phyloP scores from a whole-genome alignment of 2,113 vertebrate species.

The Fulmarus glacialis region DNA sequence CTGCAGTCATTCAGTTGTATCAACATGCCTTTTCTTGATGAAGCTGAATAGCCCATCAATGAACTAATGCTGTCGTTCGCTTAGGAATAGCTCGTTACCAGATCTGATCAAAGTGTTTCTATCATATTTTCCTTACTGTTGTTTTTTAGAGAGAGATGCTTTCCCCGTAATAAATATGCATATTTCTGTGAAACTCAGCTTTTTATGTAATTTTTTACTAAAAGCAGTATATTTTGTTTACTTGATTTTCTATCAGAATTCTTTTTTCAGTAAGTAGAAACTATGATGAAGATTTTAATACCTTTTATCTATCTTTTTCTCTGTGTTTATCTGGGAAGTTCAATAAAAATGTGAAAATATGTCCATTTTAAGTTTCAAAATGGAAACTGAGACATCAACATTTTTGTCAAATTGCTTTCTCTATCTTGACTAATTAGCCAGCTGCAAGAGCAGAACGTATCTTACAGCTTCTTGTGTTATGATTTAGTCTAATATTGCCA shows the following conservation, averaged over 20 bases:
- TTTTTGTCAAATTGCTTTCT: not conserved
- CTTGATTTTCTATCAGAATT: not conserved
- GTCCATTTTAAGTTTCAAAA: not conserved
- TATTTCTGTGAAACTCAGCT: not conserved
- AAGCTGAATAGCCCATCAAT: not conserved
- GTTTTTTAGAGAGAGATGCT: not conserved
- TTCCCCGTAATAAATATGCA: accelerated
- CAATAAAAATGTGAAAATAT: not conserved
- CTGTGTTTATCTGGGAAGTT: not conserved
- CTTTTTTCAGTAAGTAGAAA: not conserved
- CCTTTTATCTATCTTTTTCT: not conserved
- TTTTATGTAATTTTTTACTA: not conserved
- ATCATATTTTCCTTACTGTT: not conserved
- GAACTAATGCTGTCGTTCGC: not conserved
- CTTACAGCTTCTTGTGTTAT: not conserved
- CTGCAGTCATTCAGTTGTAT: not conserved
- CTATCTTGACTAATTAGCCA: not conserved
- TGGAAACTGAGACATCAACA: not conserved
- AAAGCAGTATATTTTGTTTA: not conserved
- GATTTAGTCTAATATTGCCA: not conserved
- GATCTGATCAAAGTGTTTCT: not conserved
- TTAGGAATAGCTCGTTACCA: not conserved
- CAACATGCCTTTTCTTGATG: not conserved
- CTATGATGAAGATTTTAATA: not conserved
- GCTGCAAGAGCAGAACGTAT: not conserved